Base-by-base conservation (phyloP, 2,888 invertebrate genomes). In the Blomia tropicalis region DNA sequence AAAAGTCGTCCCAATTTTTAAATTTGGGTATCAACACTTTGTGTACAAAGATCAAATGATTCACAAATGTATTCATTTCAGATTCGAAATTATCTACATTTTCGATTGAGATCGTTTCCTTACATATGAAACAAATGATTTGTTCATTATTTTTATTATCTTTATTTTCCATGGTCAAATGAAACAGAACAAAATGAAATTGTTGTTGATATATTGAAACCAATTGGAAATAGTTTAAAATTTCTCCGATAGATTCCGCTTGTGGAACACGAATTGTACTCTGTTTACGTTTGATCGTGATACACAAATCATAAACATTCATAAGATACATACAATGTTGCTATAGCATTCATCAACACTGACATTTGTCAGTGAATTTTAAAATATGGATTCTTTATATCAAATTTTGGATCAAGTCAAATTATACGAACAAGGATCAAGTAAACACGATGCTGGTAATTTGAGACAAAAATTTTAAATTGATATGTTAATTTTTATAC, bases 21-120 rank as follows among this genome's bases (percentile, higher is more conserved):
- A 56, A 56, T 36, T 56, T 56, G 17, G 56, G 56, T 30, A 56
- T 56, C 2, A 56, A 3, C 25, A 56, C 29, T 22, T 30, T 3
- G 23, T 56, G 56, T 19, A 29, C 29, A 7, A 29, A 29, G 3
- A 56, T 14, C 32, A 56, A 4, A 22, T 56, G 56, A n/a, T 22
- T 11, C 29, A 29, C 56, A 56, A 25, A 36, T 4, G 36, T 19
- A 31, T 30, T 23, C 14, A 56, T 22, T 14, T 19, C 17, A 47
- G 11, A 11, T 25, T 22, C 47, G 22, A 47, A 23, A 14, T 19
- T 2, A 4, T 56, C 56, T 2, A 14, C 31, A 2, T 2, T 14
- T 2, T 32, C n/a, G 17, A 25, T n/a, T 36, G 25, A 14, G 2
- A 56, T 3, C n/a, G 14, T 2, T 4, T 56, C 19, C 2, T 27